Percentiles rank a stretch among this genome's conserved stretches.
Conservation (phyloP, 2,113 vertebrate genomes). For the Corvus moneduloides region DNA sequence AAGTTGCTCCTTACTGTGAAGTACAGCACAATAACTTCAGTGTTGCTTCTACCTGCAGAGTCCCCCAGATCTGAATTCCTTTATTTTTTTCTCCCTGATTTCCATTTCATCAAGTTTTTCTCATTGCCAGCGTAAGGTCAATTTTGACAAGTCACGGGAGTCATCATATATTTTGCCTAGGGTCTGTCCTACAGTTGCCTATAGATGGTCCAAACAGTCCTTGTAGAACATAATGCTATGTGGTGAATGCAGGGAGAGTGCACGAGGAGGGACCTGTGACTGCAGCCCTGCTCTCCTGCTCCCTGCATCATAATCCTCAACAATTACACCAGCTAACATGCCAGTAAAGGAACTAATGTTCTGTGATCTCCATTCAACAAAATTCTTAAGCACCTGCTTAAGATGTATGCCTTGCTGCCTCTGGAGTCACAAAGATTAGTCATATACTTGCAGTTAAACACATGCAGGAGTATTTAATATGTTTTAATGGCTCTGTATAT, state of each 20-base stretch:
- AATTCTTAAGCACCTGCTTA: constrained; percentile 2
- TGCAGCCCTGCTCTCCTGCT: not conserved
- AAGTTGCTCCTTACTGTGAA: not conserved
- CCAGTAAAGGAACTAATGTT: not conserved
- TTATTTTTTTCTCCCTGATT: not conserved
- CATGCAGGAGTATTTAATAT: not conserved
- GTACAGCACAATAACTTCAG: not conserved
- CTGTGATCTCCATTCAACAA: not conserved
- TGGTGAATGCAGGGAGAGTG: not conserved
- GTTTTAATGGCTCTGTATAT: constrained; percentile 25
- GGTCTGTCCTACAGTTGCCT: not conserved
- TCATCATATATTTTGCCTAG: not conserved
- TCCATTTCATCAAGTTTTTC: not conserved
- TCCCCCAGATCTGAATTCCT: not conserved
- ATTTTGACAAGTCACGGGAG: not conserved
- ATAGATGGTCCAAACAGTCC: not conserved
- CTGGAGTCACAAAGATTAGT: constrained; percentile 7
- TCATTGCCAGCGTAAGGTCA: not conserved
- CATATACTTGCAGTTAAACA: constrained; percentile 7
- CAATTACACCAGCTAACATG: not conserved
- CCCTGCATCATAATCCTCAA: not conserved
- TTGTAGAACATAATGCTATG: not conserved
- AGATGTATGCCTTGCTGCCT: constrained; percentile 18
- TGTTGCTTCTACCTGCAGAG: not conserved
- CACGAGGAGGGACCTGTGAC: not conserved